Evolutionary conservation across 2,888 invertebrate genomes (phyloP).

Genomic region (Ecdyonurus torrentis): DNA sequence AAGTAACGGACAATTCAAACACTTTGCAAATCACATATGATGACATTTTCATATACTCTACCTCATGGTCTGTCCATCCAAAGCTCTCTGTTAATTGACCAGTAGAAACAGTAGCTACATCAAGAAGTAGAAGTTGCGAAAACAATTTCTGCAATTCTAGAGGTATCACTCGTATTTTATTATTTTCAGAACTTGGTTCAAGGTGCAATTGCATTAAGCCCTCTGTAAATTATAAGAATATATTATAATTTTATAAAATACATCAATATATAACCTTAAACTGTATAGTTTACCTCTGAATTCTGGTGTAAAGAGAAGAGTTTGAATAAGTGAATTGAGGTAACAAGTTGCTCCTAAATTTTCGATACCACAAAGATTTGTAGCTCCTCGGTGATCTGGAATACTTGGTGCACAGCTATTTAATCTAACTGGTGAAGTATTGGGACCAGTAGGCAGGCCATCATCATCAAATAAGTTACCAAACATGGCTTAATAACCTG

Average conservation of each 20-base stretch:
- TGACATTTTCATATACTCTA: background rate
- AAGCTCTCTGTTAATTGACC: slow-evolving; percentile 9
- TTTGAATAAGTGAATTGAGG: slow-evolving; percentile 6
- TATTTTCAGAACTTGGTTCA: background rate
- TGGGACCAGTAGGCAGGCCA: background rate
- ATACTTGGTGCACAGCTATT: background rate
- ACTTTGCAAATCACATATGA: background rate
- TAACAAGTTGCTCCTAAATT: slow-evolving; percentile 8
- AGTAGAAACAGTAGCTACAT: slow-evolving; percentile 7
- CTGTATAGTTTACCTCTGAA: background rate
- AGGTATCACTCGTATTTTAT: slow-evolving; percentile 9
- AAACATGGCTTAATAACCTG: background rate
- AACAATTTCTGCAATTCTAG: slow-evolving; percentile 10
- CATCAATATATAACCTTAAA: background rate
- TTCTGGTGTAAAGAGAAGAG: slow-evolving; percentile 6
- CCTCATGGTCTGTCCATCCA: slow-evolving; percentile 9
- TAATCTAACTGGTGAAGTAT: background rate
- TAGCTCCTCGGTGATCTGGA: background rate
- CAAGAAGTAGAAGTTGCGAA: slow-evolving; percentile 7
- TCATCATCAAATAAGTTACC: background rate
- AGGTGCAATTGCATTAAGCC: slow-evolving; percentile 2
- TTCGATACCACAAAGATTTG: slow-evolving; percentile 9
- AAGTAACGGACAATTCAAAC: too few relatives aligned
- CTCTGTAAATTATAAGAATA: slow-evolving; percentile 1
- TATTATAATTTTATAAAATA: background rate